Evolutionary conservation across 2,113 vertebrate genomes (phyloP).

Genomic region (Serilophus lunatus): DNA sequence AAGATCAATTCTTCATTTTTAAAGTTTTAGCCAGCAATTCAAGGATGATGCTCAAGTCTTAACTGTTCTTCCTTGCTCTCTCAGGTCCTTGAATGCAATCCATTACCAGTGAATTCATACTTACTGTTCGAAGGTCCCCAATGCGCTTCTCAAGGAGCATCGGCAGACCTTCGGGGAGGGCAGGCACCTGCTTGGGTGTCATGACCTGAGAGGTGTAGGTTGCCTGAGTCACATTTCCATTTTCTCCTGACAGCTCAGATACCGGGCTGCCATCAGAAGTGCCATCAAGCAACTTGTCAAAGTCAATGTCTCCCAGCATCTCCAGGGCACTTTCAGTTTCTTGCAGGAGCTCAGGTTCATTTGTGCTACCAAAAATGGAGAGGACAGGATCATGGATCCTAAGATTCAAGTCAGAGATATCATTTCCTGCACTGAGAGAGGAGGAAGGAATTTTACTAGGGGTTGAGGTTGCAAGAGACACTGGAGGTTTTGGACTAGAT

Average conservation of each 20-base stretch:
- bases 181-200: slow-evolving; percentile 78
- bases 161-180: slow-evolving; percentile 87
- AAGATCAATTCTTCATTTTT: background rate
- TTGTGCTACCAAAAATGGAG: slow-evolving; percentile 90
- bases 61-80: background rate
- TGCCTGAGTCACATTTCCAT: slow-evolving; percentile 77
- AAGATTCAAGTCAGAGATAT: slow-evolving; percentile 74
- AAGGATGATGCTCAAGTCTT: background rate
- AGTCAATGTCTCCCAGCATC: slow-evolving; percentile 93
- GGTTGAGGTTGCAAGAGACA: slow-evolving; percentile 62
- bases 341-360: slow-evolving; percentile 89
- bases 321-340: slow-evolving; percentile 84
- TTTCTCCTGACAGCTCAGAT: slow-evolving; percentile 84
- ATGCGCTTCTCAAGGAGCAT: slow-evolving; percentile 87
- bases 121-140: slow-evolving; percentile 92
- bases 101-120: slow-evolving; percentile 32
- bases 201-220: slow-evolving; percentile 67
- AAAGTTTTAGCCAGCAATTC: background rate
- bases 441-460: slow-evolving; percentile 70
- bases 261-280: slow-evolving; percentile 84
- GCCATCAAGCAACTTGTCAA: slow-evolving; percentile 88
- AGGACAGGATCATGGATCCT: slow-evolving; percentile 84
- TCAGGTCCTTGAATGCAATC: background rate
- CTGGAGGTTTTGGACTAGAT: slow-evolving; percentile 46
- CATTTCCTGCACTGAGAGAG: slow-evolving; percentile 63